Percentiles rank a stretch among this genome's conserved stretches.
Conservation (phyloP, 2,113 vertebrate genomes). For the Rhinoderma darwinii region DNA sequence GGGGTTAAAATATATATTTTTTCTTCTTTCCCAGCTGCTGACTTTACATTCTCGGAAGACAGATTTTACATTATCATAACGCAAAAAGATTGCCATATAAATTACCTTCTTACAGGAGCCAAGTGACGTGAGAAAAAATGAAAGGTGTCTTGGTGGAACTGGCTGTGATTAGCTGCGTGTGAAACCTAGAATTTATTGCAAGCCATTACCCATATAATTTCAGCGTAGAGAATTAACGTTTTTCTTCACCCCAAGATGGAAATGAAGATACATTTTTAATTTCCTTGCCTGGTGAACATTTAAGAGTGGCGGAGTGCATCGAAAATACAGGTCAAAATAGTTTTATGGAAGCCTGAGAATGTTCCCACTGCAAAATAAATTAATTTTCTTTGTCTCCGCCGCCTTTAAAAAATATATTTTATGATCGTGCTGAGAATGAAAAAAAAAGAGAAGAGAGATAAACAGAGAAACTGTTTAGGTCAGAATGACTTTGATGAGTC, state of each 20-base stretch:
- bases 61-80: constrained; percentile 59
- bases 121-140: constrained; percentile 60
- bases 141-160: constrained; percentile 66
- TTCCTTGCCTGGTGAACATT: constrained; percentile 81
- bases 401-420: constrained; percentile 50
- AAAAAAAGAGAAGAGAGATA: constrained; percentile 20
- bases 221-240: constrained; percentile 80
- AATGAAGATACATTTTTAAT: constrained; percentile 87
- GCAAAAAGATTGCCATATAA: constrained; percentile 57
- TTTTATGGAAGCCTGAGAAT: constrained; percentile 73
- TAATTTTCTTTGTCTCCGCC: constrained; percentile 63
- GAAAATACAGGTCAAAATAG: constrained; percentile 74
- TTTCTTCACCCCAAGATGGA: constrained; percentile 79
- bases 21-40: constrained; percentile 21
- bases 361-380: constrained; percentile 71
- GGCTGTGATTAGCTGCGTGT: constrained; percentile 73
- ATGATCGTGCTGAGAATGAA: background rate
- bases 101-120: constrained; percentile 62
- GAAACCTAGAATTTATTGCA: constrained; percentile 79
- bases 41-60: constrained; percentile 50
- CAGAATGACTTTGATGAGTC: constrained; percentile 72
- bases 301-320: constrained; percentile 71
- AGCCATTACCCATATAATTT: constrained; percentile 76
- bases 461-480: constrained; percentile 57
- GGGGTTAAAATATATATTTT: constrained; percentile 31